Base-by-base conservation (phyloP, 2,888 invertebrate genomes). In the Automeris io region DNA sequence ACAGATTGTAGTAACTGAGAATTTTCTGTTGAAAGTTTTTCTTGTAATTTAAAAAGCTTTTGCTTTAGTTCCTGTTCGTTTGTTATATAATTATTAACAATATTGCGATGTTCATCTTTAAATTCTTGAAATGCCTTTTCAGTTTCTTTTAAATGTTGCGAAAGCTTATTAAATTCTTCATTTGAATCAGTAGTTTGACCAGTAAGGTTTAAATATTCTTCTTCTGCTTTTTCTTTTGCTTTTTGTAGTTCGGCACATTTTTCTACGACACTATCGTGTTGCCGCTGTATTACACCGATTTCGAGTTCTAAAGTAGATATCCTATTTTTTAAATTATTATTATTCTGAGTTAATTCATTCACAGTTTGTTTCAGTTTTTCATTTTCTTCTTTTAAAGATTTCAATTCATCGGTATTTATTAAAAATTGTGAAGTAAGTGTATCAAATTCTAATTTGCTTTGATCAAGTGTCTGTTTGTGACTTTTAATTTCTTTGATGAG, bases 181-280 rank as follows among this genome's bases (percentile, higher is more conserved):
- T 88, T 89, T 1, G 91, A 90, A 61, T 91, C 88, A 9, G 87
- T 88, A 0, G 90, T 83, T 45, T 89, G 88, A 31, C 86, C 89
- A 35, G 89, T 89, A 24, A 91, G 62, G 56, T 83, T 86, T 36
- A 88, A 71, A 43, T 92, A 87, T 59, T 91, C 90, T 3, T 80
- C 60, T 70, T 91, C 90, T 12, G 89, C 70, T 38, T 88, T 87
- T 9, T 85, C 87, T 58, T 91, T 91, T 43, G 89, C 81, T 32
- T 79, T 85, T 43, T 81, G 73, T 38, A 91, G 57, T 46, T 90
- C 89, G 2, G 73, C 71, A 50, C 88, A 86, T 66, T 91, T 90
- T 54, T 90, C 88, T 49, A 86, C 79, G 6, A 88, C 70, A 47
- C 88, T 85, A 33, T 79, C 72, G 6, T 88, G 66, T 51, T 90